Percentiles rank a stretch among this genome's conserved stretches.
phyloP scores from a whole-genome alignment of 2,797 vertebrate genomes.

The Pangasius krempfi region DNA sequence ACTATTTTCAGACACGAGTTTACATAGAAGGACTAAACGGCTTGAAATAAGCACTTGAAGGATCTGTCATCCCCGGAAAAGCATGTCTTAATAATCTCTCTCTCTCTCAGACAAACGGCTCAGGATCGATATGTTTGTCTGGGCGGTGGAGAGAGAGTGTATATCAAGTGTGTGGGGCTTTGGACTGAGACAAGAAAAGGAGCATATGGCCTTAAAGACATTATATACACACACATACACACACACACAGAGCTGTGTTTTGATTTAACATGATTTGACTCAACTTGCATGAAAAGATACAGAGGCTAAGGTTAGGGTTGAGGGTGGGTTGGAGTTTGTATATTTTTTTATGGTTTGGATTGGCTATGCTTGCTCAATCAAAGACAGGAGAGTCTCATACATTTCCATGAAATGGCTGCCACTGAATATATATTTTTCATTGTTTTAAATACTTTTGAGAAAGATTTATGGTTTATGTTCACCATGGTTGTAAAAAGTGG shows the following conservation, averaged over 20 bases:
- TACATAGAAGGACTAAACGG: constrained; percentile 48
- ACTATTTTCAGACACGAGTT: constrained; percentile 44
- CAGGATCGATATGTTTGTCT: constrained; percentile 62
- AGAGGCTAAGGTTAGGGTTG: background rate
- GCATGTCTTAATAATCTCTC: constrained; percentile 55
- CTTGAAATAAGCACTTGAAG: constrained; percentile 41
- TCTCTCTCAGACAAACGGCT: constrained; percentile 48
- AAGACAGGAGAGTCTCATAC: background rate
- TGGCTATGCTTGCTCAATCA: background rate
- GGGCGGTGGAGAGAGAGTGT: constrained; percentile 41
- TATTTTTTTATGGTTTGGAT: background rate
- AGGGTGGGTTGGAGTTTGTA: background rate
- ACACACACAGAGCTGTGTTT: background rate
- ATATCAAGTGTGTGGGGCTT: constrained; percentile 43
- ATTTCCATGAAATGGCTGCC: background rate
- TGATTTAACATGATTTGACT: background rate
- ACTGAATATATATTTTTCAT: background rate
- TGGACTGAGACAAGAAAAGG: constrained; percentile 50
- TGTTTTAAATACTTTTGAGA: background rate
- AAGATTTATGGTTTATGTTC: background rate
- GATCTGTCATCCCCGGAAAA: constrained; percentile 47
- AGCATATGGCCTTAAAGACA: constrained; percentile 6
- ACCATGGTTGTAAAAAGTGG: background rate
- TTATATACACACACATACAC: background rate
- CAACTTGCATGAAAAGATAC: background rate